phyloP scores from a whole-genome alignment of 35 echinoderm and acorn worm genomes.

The Antedon bifida region DNA sequence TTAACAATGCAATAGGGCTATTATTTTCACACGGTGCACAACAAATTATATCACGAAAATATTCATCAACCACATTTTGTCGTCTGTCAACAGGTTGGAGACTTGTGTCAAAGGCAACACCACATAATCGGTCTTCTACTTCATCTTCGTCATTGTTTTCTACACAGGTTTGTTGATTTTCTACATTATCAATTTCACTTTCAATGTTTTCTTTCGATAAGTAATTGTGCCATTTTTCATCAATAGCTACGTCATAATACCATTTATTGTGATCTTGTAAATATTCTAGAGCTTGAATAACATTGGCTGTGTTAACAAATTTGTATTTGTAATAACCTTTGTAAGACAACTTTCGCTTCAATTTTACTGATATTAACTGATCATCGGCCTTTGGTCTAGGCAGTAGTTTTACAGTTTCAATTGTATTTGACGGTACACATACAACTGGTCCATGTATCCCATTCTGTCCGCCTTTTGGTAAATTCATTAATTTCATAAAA shows the following conservation, averaged over 20 bases:
- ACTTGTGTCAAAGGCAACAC: slow-evolving; percentile 16
- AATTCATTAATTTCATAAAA: slow-evolving; percentile 40
- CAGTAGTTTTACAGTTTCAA: slow-evolving; percentile 17
- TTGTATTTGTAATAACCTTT: slow-evolving; percentile 55
- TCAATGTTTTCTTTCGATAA: slow-evolving; percentile 8
- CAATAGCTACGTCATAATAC: slow-evolving; percentile 15
- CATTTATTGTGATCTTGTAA: slow-evolving; percentile 28
- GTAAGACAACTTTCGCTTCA: slow-evolving; percentile 42
- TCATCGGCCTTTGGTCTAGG: slow-evolving; percentile 26
- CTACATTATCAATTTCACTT: background rate
- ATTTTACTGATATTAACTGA: slow-evolving; percentile 34
- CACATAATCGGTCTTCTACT: slow-evolving; percentile 11
- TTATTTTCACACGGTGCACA: slow-evolving; percentile 63
- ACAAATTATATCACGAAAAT: slow-evolving; percentile 35
- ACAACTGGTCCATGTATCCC: slow-evolving; percentile 42
- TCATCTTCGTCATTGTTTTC: slow-evolving; percentile 3
- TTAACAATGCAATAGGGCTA: slow-evolving; percentile 32
- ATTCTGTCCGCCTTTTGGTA: slow-evolving; percentile 33
- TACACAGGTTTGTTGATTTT: background rate
- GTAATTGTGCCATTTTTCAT: slow-evolving; percentile 26
- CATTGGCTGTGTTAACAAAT: slow-evolving; percentile 34
- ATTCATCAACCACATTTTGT: slow-evolving; percentile 29
- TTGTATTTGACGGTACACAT: slow-evolving; percentile 52
- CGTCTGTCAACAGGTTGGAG: slow-evolving; percentile 43
- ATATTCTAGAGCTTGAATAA: slow-evolving; percentile 29